Evolutionary conservation across 2,113 vertebrate species (phyloP).

Genomic region (Notothenia rossii): DNA sequence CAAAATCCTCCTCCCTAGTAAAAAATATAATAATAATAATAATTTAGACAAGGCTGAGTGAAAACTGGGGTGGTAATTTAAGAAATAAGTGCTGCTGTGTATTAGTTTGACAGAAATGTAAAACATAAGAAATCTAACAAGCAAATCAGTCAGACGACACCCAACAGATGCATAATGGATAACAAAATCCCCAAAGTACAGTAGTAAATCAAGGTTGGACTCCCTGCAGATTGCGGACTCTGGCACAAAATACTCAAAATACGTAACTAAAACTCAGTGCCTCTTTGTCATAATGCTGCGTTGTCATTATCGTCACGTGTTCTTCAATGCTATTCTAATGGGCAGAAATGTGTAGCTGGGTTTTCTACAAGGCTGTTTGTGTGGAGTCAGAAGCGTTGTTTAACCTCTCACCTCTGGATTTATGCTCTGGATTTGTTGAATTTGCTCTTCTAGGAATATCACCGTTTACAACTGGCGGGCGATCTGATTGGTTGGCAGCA

Average conservation of each 20-base stretch:
- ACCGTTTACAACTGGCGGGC: neutral
- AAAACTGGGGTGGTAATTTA: constrained; percentile 6
- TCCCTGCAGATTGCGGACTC: neutral
- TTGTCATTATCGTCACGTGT: neutral
- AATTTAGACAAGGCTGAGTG: constrained; percentile 32
- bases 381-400: constrained; percentile 56
- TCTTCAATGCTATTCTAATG: neutral
- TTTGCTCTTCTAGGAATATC: constrained; percentile 42
- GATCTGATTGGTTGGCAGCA: constrained; percentile 52
- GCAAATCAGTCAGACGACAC: neutral
- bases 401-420: constrained; percentile 67
- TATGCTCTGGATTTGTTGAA: constrained; percentile 60
- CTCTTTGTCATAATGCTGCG: neutral
- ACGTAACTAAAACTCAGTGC: neutral
- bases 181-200: neutral
- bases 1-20: neutral
- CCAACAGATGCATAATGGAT: neutral
- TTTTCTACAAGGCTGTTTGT: constrained; percentile 80
- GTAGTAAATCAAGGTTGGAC: neutral
- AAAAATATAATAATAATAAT: constrained; percentile 16
- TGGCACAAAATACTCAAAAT: neutral
- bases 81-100: neutral
- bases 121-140: neutral
- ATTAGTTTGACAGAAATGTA: neutral
- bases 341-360: neutral